Conservation (phyloP, 2,797 vertebrate genomes). For the Microchirus variegatus region DNA sequence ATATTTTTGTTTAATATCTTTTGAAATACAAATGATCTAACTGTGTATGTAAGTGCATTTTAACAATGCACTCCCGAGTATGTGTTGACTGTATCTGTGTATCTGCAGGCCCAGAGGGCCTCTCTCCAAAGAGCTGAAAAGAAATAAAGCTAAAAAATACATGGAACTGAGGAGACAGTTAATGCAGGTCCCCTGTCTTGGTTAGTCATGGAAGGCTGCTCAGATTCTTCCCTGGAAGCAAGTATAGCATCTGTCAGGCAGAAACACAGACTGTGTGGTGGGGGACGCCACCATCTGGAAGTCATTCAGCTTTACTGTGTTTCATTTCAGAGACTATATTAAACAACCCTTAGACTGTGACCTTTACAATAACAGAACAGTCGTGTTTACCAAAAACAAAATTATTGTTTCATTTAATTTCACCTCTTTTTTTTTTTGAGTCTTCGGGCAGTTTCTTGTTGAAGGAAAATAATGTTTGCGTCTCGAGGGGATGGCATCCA, state of each 20-base stretch:
- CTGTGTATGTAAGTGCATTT: constrained; percentile 17
- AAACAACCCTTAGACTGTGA: constrained; percentile 60
- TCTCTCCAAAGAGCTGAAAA: constrained; percentile 34
- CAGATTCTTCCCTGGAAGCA: constrained; percentile 66
- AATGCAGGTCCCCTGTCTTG: constrained; percentile 68
- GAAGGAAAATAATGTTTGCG: constrained; percentile 35
- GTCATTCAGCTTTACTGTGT: constrained; percentile 63
- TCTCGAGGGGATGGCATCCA: constrained; percentile 23
- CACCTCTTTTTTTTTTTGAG: constrained; percentile 27
- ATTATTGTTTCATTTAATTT: constrained; percentile 62
- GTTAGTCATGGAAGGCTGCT: constrained; percentile 76
- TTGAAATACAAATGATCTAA: constrained; percentile 15
- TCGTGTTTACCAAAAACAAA: constrained; percentile 63
- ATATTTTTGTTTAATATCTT: neutral
- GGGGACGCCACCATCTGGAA: constrained; percentile 80
- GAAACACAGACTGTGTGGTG: constrained; percentile 59
- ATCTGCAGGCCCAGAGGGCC: constrained; percentile 30
- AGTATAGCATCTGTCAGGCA: constrained; percentile 67
- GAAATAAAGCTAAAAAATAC: constrained; percentile 39
- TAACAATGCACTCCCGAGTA: neutral
- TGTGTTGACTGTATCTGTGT: constrained; percentile 19
- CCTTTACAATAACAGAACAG: constrained; percentile 61
- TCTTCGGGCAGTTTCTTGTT: constrained; percentile 26
- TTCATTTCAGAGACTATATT: constrained; percentile 60
- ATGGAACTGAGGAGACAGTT: constrained; percentile 52